Evolutionary conservation across 2,888 invertebrate species (phyloP), one percentile per base, ranked within the genome.

Genomic region (Syrphus vitripennis): DNA sequence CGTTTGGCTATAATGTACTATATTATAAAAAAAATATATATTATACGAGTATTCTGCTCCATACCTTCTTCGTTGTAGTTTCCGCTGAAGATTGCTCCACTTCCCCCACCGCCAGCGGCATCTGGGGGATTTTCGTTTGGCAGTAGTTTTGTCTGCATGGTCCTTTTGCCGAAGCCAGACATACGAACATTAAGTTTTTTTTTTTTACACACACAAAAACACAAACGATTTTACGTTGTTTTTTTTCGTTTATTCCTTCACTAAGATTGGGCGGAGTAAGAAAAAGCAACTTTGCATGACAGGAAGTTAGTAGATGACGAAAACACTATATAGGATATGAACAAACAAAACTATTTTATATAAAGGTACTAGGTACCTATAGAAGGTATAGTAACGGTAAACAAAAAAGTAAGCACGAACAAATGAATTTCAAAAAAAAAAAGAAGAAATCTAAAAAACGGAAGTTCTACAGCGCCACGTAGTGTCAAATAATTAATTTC

Each of bases 81-180:
- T 26, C 34, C 24, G 45, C 19, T 26, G 63, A 29, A 40, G 12
- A 59, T 34, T 45, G 42, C 29, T 45, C 24, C 50, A 50, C 55
- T 12, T 37, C 37, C 63, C 7, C 67, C 50, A 21, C n/a, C 65
- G 21, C 72, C 59, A 0, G 10, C 59, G 45, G 71, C 72, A 76
- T 76, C 76, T 63, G 71, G 42, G 40, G 81, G 21, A 26, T 40
- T 81, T 81, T 81, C 84, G 72, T 76, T 84, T 76, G 76, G 69
- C 42, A 84, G 81, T 84, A 81, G 76, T 81, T 84, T 84, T 72
- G 81, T 81, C 76, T 77, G 84, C 84, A 84, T 84, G 72, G 45
- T 76, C 42, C 53, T 76, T 34, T 14, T 50, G 10, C 63, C 53
- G 4, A 7, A 50, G 48, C 53, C 71, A 55, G 81, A 81, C 80